Conservation (phyloP, 2,113 vertebrate species). For the Fregata magnificens region DNA sequence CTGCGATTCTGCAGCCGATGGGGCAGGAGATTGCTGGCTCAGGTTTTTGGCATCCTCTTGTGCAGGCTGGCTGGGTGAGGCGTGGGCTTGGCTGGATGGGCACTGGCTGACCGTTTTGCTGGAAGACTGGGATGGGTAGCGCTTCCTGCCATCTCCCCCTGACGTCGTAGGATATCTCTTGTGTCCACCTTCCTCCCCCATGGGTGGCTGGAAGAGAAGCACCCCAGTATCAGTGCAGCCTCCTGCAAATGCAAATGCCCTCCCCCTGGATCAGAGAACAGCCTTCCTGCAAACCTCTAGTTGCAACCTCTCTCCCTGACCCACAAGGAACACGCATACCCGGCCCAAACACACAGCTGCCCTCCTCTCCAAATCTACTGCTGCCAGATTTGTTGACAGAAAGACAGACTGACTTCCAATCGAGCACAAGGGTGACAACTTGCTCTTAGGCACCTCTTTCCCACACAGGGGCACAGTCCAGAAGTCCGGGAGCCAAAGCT, state of each 20-base stretch:
- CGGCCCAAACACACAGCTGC: not conserved
- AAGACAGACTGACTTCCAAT: not conserved
- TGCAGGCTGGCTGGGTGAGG: constrained; percentile 64
- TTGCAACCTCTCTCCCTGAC: not conserved
- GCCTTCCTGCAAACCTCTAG: not conserved
- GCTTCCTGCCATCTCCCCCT: constrained; percentile 86
- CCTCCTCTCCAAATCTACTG: not conserved
- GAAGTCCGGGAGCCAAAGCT: not conserved
- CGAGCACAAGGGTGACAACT: not conserved
- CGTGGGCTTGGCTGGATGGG: constrained; percentile 62
- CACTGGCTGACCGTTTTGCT: constrained; percentile 77
- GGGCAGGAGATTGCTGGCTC: constrained; percentile 72
- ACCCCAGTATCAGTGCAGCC: not conserved
- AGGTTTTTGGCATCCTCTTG: constrained; percentile 87
- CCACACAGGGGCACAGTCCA: not conserved
- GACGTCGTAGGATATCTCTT: constrained; percentile 82
- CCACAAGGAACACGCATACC: not conserved
- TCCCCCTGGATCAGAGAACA: not conserved
- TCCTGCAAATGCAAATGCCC: not conserved
- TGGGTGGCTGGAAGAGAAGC: constrained; percentile 85
- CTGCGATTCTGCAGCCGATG: constrained; percentile 65
- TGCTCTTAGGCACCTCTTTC: not conserved
- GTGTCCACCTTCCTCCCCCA: constrained; percentile 90
- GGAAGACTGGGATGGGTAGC: constrained; percentile 88
- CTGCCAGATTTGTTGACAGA: not conserved